Evolutionary conservation across 1,140 invertebrate genomes (phyloP).

Genomic region (Globodera rostochiensis): DNA sequence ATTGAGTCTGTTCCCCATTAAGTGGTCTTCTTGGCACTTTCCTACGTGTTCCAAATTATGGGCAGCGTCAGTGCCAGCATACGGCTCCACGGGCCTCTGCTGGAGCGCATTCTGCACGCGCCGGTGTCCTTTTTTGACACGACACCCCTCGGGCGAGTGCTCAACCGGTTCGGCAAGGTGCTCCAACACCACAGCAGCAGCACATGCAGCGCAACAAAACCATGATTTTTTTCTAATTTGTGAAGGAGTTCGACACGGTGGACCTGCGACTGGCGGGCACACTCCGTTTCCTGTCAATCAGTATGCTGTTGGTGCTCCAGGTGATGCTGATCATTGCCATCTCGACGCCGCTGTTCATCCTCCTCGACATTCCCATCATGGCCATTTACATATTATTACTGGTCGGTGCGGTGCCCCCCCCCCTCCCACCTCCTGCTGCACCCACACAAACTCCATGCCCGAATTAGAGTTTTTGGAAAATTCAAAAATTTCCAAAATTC

Average conservation of each 20-base stretch:
- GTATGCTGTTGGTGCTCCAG: conserved; percentile 52
- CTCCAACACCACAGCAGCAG: too few species aligned
- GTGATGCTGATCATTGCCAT: conserved; percentile 64
- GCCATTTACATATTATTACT: conserved; percentile 26
- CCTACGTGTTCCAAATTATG: conserved; percentile 58
- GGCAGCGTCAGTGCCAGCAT: conserved; percentile 73
- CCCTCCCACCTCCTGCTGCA: not conserved
- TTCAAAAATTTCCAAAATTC: too few species aligned
- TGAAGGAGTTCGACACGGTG: conserved; percentile 59
- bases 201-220: too few species aligned
- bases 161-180: conserved; percentile 81
- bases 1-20: not conserved
- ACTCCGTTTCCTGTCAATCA: conserved; percentile 59
- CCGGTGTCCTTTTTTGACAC: conserved; percentile 73
- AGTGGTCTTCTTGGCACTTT: conserved; percentile 51
- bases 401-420: conserved; percentile 2
- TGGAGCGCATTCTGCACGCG: conserved; percentile 76
- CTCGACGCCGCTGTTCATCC: conserved; percentile 67
- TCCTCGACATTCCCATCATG: conserved; percentile 43
- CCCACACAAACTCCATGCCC: too few species aligned
- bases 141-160: conserved; percentile 75
- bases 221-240: not conserved
- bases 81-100: conserved; percentile 77
- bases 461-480: too few species aligned
- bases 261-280: conserved; percentile 65